Evolutionary conservation across 2,797 vertebrate species (phyloP), one percentile per base, ranked within the genome.

Genomic region (Muscicapa comitata): DNA sequence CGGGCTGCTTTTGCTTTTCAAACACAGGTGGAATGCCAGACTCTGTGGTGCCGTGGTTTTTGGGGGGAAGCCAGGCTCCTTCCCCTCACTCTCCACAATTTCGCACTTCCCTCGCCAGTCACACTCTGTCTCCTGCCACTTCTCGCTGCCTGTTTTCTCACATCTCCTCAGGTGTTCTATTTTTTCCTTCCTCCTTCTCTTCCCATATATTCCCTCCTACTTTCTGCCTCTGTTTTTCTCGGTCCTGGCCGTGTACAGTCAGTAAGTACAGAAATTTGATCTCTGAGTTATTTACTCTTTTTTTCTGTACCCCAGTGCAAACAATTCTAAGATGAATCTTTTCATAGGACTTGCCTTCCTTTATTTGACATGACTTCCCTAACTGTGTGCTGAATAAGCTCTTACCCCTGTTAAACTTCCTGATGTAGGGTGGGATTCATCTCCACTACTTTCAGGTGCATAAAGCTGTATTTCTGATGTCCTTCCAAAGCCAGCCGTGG

Each of bases 81-180:
- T 29, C 14, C 16, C 29, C 6, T 37, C 6, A 0, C 42, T n/a
- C 19, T 5, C 40, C 2, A 0, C 43, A 35, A 0, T 15, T 16
- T 35, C 3, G 1, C 31, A 2, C 15, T 55, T 75, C 53, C 28
- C 25, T 58, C 57, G 43, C n/a, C 2, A 0, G 8, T 40, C 8
- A 2, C 17, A 0, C 45, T 37, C 5, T 3, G 1, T 12, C 18
- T 47, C 42, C 29, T 51, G 42, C 33, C 53, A 1, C 29, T 63
- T 62, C 63, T 59, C 63, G 2, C 16, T 23, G 13, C 68, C 54
- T 12, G 20, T 73, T 19, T 63, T 29, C 37, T 65, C 58, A 3
- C 17, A 1, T 31, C 20, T 71, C 37, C 57, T 67, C 25, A n/a
- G 6, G 6, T 28, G 28, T 9, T 23, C 18, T 38, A 0, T 0